Conservation (phyloP, 1,140 invertebrate genomes). For the Lepidurus couesii region DNA sequence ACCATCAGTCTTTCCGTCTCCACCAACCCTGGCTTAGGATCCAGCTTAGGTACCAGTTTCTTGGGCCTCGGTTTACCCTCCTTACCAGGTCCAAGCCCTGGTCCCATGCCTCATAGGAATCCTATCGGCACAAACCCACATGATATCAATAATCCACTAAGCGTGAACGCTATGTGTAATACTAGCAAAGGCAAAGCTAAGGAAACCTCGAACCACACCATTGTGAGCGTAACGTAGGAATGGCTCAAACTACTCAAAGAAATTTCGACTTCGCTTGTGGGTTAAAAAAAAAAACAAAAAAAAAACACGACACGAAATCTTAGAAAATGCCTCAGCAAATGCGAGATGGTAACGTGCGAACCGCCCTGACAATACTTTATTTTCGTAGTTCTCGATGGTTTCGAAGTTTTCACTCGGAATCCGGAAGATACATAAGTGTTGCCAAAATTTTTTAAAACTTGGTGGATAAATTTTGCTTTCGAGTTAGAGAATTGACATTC, state of each 20-base stretch:
- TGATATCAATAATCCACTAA: constrained; percentile 83
- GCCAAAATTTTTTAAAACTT: too few relatives aligned
- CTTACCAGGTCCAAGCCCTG: constrained; percentile 44
- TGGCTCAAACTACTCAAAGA: constrained; percentile 30
- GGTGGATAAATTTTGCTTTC: too few relatives aligned
- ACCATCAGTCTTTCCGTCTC: constrained; percentile 37
- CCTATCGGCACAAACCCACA: constrained; percentile 83
- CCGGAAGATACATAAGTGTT: too few relatives aligned
- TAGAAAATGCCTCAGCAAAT: not conserved
- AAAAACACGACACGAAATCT: too few relatives aligned
- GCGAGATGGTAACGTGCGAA: not conserved
- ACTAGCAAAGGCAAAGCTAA: constrained; percentile 38
- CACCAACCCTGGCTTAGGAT: constrained; percentile 37
- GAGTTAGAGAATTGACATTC: too few relatives aligned
- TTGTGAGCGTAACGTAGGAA: constrained; percentile 39
- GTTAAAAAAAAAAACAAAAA: too few relatives aligned
- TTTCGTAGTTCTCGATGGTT: too few relatives aligned
- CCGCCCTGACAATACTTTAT: not conserved
- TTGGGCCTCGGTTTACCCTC: constrained; percentile 39
- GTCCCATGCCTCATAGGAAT: constrained; percentile 52
- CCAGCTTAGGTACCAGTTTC: constrained; percentile 38
- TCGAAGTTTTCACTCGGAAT: too few relatives aligned
- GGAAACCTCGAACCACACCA: constrained; percentile 37
- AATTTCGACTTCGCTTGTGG: too few relatives aligned
- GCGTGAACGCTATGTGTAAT: constrained; percentile 57